Percentiles rank a stretch among this genome's conserved stretches.
These are phyloP conservation scores for Subacronicta megacephala DNA, from an alignment of 2,888 invertebrate genomes.

Conservation along the genomic window DNA sequence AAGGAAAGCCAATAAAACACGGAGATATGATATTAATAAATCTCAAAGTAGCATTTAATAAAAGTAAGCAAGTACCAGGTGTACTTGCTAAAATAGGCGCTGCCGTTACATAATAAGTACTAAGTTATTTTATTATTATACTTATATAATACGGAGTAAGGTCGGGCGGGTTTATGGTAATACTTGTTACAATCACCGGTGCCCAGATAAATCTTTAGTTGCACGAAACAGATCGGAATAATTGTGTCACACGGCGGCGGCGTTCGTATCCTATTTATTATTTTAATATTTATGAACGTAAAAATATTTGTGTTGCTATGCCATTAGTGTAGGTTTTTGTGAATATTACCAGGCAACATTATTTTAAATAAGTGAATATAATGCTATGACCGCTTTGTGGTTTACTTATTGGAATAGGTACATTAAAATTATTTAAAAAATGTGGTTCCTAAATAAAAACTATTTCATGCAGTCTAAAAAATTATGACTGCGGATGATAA, in stretches of 20 bases:
- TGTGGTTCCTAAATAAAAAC: too few species aligned
- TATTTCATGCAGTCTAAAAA: too few species aligned
- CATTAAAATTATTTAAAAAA: too few species aligned
- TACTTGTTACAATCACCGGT: conserved; percentile 53
- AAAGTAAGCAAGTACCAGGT: too few species aligned
- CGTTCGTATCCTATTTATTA: conserved; percentile 53
- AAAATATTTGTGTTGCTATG: conserved; percentile 26
- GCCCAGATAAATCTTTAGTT: conserved; percentile 67
- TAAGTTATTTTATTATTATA: conserved; percentile 1
- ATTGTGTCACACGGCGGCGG: conserved; percentile 55
- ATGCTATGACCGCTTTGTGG: too few species aligned
- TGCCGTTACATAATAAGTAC: conserved; percentile 1
- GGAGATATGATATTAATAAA: conserved; percentile 16
- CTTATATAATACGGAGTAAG: conserved; percentile 56
- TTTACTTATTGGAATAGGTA: too few species aligned
- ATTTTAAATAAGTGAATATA: neutral
- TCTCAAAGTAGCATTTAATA: conserved; percentile 20
- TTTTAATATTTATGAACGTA: conserved; percentile 41
- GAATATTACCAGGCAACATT: neutral
- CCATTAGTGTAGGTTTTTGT: conserved; percentile 6
- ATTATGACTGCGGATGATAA: too few species aligned
- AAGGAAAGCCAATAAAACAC: conserved; percentile 30
- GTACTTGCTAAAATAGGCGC: conserved; percentile 31
- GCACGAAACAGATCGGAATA: conserved; percentile 67
- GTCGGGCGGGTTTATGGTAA: conserved; percentile 71